Percentiles rank a stretch among this genome's conserved stretches.
Conservation (phyloP, 2,888 invertebrate species). For the Steinernema carpocapsae region DNA sequence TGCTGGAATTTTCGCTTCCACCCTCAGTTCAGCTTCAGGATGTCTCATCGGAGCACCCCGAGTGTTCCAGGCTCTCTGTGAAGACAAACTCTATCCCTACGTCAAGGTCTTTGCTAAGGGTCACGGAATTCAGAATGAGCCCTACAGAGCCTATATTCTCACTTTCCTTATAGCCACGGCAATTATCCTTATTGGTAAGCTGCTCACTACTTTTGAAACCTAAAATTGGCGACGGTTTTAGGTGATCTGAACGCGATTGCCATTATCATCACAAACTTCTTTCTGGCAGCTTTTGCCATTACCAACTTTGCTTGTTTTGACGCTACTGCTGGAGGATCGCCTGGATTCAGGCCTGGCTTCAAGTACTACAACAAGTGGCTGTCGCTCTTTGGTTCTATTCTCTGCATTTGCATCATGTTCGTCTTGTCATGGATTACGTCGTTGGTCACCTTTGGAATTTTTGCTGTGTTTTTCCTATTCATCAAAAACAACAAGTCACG, state of each 20-base stretch:
- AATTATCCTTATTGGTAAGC: slow-evolving; percentile 81
- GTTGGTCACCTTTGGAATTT: slow-evolving; percentile 71
- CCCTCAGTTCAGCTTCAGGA: slow-evolving; percentile 90
- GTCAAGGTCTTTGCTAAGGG: slow-evolving; percentile 80
- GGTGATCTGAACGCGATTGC: slow-evolving; percentile 86
- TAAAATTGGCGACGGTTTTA: slow-evolving; percentile 61
- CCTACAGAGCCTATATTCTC: slow-evolving; percentile 86
- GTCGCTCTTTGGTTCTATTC: slow-evolving; percentile 80
- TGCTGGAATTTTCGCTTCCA: slow-evolving; percentile 94
- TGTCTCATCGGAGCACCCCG: slow-evolving; percentile 89
- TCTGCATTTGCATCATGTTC: slow-evolving; percentile 72
- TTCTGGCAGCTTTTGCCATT: slow-evolving; percentile 86
- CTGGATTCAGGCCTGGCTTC: slow-evolving; percentile 69
- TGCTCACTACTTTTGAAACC: background rate
- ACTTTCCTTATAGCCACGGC: slow-evolving; percentile 84
- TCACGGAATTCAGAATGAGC: slow-evolving; percentile 72
- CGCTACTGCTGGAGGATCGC: slow-evolving; percentile 75
- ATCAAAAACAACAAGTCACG: slow-evolving; percentile 87
- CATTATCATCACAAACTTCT: slow-evolving; percentile 88
- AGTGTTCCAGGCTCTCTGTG: slow-evolving; percentile 78
- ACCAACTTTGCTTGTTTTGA: slow-evolving; percentile 93
- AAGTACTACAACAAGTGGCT: slow-evolving; percentile 86
- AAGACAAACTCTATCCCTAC: slow-evolving; percentile 90
- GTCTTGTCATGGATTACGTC: slow-evolving; percentile 72
- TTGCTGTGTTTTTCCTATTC: slow-evolving; percentile 79